Base-by-base conservation (phyloP, 2,888 invertebrate species). In the Ennomos fuscantarius region DNA sequence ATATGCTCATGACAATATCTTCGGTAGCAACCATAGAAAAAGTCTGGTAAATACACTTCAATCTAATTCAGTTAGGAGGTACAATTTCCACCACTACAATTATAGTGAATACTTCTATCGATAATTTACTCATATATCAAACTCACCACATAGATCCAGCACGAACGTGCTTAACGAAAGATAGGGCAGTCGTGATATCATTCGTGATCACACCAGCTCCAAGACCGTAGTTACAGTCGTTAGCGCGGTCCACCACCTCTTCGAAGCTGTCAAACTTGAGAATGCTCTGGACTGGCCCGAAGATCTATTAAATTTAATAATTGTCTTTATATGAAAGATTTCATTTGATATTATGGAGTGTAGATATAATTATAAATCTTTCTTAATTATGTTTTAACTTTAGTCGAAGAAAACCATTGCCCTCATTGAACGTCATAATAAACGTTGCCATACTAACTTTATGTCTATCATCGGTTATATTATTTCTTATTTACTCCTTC, bases 241-340 rank as follows among this genome's bases (percentile, higher is more conserved):
- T 98, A 35, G 97, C 97, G 63, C 97, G 93, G 75, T 96, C 95
- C 37, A 98, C 95, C 0, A 96, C 96, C 82, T 98, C 98, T 9
- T 96, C 95, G 65, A 97, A 87, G 2, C 94, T 94, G 40, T 95
- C 95, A 73, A 98, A 98, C 84, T 97, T 97, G 44, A 97, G 93
- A 69, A 98, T 97, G 63, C 95, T 95, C 85, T 97, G 97, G 8
- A 98, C 98, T 0, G 98, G 98, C 0, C 98, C 98, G 82, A 98
- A 98, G 77, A 98, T 98, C 97, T 97, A 69, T 31, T 6, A 12
- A 36, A 47, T 11, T 42, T 8, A 12, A 24, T 36, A 41, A 40
- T 51, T 12, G 40, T 24, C 2, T 10, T 37, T 32, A 9, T 24
- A 24, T 24, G 24, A 24, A 24, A 24, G 24, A 24, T 24, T 24